Conservation (phyloP, 92 coral and sea anemone genomes). For the Muricea muricata region DNA sequence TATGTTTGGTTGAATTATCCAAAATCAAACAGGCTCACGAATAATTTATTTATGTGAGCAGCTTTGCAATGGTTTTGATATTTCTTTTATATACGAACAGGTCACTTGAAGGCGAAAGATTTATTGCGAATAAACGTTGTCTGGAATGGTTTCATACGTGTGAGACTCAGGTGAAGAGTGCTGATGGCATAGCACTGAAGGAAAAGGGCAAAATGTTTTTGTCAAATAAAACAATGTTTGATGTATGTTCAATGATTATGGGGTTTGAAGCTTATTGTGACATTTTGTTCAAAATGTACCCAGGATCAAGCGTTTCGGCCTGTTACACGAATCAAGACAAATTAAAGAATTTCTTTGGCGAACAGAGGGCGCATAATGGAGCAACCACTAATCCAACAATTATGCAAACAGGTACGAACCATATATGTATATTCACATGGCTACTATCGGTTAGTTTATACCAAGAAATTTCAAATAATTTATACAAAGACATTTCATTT, state of each 20-base stretch:
- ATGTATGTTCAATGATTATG: conserved; percentile 41
- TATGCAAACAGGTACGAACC: conserved; percentile 55
- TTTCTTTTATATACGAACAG: background rate
- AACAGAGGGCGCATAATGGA: conserved; percentile 66
- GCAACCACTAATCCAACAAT: conserved; percentile 59
- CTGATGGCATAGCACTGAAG: background rate
- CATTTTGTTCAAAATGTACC: conserved; percentile 18
- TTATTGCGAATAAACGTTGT: conserved; percentile 22
- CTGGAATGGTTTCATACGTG: conserved; percentile 30
- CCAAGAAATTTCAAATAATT: no score
- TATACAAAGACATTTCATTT: background rate
- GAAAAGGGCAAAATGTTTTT: conserved; percentile 32
- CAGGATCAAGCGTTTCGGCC: conserved; percentile 15
- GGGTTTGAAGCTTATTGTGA: conserved; percentile 43
- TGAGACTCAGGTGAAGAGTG: conserved; percentile 18
- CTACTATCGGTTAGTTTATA: background rate
- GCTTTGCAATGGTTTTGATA: background rate
- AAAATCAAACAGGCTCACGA: background rate
- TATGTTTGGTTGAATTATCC: no score
- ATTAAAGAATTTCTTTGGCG: conserved; percentile 64
- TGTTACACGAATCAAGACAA: conserved; percentile 47
- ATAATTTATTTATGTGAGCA: no score
- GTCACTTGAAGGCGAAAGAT: conserved; percentile 43
- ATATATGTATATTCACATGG: no score
- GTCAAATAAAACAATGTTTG: conserved; percentile 50